Evolutionary conservation across 2,113 vertebrate species (phyloP).

Genomic region (Chloropsis hardwickii): DNA sequence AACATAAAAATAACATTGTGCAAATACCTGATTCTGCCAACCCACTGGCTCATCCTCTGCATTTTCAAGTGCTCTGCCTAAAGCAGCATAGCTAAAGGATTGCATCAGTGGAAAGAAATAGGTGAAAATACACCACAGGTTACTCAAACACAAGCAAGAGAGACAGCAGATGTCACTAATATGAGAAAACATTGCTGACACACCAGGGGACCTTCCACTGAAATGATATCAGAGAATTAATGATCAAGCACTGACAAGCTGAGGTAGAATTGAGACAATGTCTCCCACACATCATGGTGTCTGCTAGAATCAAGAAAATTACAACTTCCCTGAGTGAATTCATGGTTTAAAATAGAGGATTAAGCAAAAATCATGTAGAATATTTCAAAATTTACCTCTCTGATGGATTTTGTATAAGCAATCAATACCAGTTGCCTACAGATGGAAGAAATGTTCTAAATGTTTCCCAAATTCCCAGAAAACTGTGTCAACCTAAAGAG

Average conservation of each 20-base stretch:
- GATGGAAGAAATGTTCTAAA: background rate
- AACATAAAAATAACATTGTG: background rate
- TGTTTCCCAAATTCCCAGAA: background rate
- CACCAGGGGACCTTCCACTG: background rate
- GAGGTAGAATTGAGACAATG: background rate
- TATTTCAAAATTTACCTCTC: background rate
- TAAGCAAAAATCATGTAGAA: background rate
- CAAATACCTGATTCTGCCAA: background rate
- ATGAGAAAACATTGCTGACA: background rate
- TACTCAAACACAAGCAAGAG: background rate
- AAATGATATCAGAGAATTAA: background rate
- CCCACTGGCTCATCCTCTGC: background rate
- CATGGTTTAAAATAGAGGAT: background rate
- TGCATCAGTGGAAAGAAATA: background rate
- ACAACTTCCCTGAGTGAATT: background rate
- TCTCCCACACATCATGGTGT: fast-evolving
- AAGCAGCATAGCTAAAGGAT: background rate
- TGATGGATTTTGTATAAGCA: background rate
- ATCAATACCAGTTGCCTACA: background rate
- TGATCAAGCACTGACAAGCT: background rate
- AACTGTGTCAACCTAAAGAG: background rate
- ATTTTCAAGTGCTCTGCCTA: background rate
- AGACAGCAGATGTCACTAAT: background rate
- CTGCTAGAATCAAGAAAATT: background rate
- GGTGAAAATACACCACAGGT: background rate